Base-by-base conservation (phyloP, 2,113 vertebrate species). In the Lichenostomus cassidix region DNA sequence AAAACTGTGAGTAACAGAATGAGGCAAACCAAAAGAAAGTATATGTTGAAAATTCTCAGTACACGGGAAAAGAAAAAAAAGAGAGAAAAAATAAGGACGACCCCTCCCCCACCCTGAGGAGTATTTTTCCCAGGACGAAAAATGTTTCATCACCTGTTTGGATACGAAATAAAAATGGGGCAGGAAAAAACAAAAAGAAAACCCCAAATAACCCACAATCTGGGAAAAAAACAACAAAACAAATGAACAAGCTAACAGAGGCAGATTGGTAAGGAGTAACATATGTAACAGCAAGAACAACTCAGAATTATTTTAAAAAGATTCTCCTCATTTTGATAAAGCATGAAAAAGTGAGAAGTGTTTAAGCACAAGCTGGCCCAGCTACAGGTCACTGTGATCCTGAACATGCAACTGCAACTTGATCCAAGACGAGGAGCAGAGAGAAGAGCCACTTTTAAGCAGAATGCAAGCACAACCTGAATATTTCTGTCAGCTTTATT, bases 1-100 rank as follows among this genome's bases (percentile, higher is more conserved):
- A 3, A 52, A 94, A 90, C 77, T 71, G 20, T 83, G 76, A 91
- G 74, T 82, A 94, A 94, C 82, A n/a, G 73, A 79, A 93, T 69
- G 60, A 93, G 79, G 70, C 58, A 68, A 60, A 87, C 87, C 44
- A 87, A 90, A 92, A 12, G 3, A 46, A 94, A 87, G 52, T 52
- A 1, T 39, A 37, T 8, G n/a, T 23, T 67, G 50, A 77, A 73
- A 49, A 50, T 19, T 46, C 55, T 65, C 73, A 60, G 49, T 60
- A 84, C 92, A 90, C 7, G 49, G 35, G 37, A 28, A 1, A 44
- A 58, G 59, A 35, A 50, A 62, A 2, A 37, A 20, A 25, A 33
- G 29, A 24, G 15, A 5, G 15, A 31, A 29, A 7, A 24, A n/a
- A 29, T 10, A 35, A 27, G 4, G 24, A 17, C 11, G 39, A 39